Conservation (phyloP, 2,113 vertebrate genomes). For the Sus scrofa region T2T-Sscrofa CM000816.6:91223501-91224000, state of each 20-base stretch:
- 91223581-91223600: no score
- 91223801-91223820: background rate
- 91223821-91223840: background rate
- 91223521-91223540: no score
- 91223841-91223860: conserved; percentile 43
- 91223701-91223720: background rate
- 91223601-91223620: no score
- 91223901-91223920: background rate
- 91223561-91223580: no score
- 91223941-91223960: conserved; percentile 27
- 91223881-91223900: conserved; percentile 42
- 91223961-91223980: background rate
- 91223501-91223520: background rate
- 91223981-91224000: background rate
- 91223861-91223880: conserved; percentile 41
- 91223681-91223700: no score
- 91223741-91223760: background rate
- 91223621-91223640: no score
- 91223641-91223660: no score
- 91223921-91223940: conserved; percentile 43
- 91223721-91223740: conserved; percentile 34
- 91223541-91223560: no score
- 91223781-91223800: background rate
- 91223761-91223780: background rate
- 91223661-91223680: no score